phyloP scores from a whole-genome alignment of 2,113 vertebrate species.

The Gulo gulo region DNA sequence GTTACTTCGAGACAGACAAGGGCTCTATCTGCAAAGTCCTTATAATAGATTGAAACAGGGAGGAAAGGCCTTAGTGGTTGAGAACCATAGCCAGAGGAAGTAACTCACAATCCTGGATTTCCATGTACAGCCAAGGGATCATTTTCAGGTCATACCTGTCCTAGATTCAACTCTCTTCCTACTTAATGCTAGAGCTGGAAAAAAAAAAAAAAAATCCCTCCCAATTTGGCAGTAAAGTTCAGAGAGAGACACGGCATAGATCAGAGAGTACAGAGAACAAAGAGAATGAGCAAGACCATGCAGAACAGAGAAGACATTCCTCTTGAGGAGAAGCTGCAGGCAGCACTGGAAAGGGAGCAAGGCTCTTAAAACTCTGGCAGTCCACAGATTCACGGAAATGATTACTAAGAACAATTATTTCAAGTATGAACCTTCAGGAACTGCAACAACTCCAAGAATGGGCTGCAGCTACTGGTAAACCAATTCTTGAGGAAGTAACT shows the following conservation, averaged over 20 bases:
- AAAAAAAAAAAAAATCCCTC: neutral
- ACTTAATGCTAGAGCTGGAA: neutral
- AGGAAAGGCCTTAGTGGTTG: neutral
- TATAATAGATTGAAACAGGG: neutral
- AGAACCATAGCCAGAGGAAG: neutral
- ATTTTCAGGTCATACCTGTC: neutral
- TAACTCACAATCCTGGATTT: neutral
- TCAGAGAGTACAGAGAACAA: neutral
- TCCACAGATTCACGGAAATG: neutral
- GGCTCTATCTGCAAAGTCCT: neutral
- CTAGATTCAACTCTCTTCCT: neutral
- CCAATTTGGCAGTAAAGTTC: neutral
- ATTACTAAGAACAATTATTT: slow-evolving; percentile 4
- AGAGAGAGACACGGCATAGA: neutral
- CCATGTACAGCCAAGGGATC: neutral
- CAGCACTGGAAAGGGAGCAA: neutral
- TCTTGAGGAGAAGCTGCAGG: neutral
- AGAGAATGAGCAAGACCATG: neutral
- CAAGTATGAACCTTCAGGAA: neutral
- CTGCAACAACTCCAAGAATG: neutral
- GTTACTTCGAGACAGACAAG: neutral
- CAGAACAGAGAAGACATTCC: neutral
- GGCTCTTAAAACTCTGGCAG: neutral
- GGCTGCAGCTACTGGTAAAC: neutral
- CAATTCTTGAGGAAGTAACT: neutral